Evolutionary conservation across 2,113 vertebrate species (phyloP).

Genomic region (Rhynchopsitta pachyrhyncha): DNA sequence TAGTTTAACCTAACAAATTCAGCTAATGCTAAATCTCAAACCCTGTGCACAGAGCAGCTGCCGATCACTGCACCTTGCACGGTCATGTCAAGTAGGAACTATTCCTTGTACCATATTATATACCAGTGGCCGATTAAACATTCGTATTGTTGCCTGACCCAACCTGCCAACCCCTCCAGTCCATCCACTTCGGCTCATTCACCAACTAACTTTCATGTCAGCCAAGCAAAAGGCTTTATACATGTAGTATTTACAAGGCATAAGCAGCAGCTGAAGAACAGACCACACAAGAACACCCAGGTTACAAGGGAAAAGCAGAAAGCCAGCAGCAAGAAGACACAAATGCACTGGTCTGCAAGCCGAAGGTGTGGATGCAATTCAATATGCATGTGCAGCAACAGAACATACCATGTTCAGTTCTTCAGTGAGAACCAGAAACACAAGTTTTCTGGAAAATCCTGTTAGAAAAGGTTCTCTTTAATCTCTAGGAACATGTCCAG

Average conservation of each 20-base stretch:
- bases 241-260: not conserved
- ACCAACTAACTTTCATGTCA: fast-evolving
- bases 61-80: not conserved
- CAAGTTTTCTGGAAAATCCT: not conserved
- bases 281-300: not conserved
- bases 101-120: not conserved
- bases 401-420: not conserved
- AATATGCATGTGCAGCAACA: not conserved
- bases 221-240: not conserved
- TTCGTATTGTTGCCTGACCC: not conserved
- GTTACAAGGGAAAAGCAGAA: not conserved
- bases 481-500: not conserved
- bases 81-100: not conserved
- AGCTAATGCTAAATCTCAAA: not conserved
- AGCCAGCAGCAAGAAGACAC: not conserved
- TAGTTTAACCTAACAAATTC: not conserved
- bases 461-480: not conserved
- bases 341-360: not conserved
- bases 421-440: not conserved
- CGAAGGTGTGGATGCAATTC: not conserved
- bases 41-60: not conserved
- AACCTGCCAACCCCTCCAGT: not conserved
- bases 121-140: not conserved
- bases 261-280: not conserved
- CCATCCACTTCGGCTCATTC: not conserved